Conservation (phyloP, 2,113 vertebrate genomes). For the Pterophyllum scalare region DNA sequence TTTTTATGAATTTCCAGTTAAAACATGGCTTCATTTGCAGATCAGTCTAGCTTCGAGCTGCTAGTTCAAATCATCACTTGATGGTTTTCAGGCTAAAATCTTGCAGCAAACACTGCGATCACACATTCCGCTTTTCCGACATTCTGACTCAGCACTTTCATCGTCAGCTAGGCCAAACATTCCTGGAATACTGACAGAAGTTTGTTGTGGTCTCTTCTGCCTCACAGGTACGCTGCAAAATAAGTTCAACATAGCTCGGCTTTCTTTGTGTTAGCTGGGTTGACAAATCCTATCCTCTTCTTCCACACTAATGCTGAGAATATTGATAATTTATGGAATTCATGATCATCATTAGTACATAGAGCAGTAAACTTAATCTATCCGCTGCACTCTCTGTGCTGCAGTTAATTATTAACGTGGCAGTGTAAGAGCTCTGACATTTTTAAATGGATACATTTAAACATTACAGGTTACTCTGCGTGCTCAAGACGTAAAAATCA, state of each 20-base stretch:
- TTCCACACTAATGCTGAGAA: background rate
- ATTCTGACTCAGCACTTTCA: no score
- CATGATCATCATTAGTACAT: background rate
- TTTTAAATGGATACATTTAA: background rate
- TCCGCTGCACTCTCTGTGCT: background rate
- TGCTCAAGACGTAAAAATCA: background rate
- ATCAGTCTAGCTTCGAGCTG: background rate
- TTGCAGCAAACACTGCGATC: accelerated
- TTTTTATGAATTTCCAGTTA: background rate
- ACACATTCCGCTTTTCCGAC: background rate
- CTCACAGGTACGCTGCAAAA: background rate
- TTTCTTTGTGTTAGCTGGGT: background rate
- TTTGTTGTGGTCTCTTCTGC: background rate
- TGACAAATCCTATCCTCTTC: background rate
- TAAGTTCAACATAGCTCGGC: background rate
- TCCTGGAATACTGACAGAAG: no score
- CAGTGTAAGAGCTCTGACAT: background rate
- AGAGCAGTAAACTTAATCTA: background rate
- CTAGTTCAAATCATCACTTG: background rate
- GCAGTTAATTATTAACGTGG: background rate
- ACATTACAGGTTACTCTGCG: background rate
- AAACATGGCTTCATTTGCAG: background rate
- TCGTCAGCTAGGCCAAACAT: background rate
- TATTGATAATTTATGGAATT: background rate
- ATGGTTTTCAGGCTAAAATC: background rate